Conservation (phyloP, 2,113 vertebrate species). For the Gobio gobio region DNA sequence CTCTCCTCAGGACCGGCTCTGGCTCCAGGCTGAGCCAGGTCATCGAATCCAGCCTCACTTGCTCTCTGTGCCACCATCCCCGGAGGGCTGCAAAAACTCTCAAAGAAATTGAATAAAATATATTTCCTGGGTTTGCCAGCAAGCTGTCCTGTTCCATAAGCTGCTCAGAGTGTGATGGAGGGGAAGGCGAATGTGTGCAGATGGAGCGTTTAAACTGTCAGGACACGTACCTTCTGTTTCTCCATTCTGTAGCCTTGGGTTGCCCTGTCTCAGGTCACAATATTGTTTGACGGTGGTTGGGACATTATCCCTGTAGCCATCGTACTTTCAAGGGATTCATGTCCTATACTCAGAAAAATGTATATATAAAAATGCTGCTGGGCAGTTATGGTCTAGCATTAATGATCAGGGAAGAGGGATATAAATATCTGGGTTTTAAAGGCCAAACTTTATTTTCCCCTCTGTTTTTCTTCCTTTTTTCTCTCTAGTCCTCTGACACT, state of each 20-base stretch:
- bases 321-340: background rate
- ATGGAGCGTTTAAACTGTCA: slow-evolving; percentile 30
- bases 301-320: background rate
- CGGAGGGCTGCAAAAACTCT: slow-evolving; percentile 26
- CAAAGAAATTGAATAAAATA: slow-evolving; percentile 41
- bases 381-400: background rate
- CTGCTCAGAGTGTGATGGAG: slow-evolving; percentile 15
- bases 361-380: background rate
- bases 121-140: slow-evolving; percentile 38
- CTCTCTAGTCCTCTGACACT: background rate
- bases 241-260: background rate
- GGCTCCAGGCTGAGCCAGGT: slow-evolving; percentile 20
- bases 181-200: slow-evolving; percentile 20
- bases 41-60: slow-evolving; percentile 27
- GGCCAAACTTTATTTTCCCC: background rate
- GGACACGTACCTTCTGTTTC: slow-evolving; percentile 3
- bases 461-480: background rate
- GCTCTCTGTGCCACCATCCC: slow-evolving; percentile 6
- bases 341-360: background rate
- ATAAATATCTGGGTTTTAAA: background rate
- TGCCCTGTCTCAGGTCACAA: slow-evolving; percentile 11
- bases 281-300: slow-evolving; percentile 9
- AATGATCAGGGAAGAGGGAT: background rate
- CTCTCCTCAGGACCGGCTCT: slow-evolving; percentile 6
- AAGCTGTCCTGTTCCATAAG: slow-evolving; percentile 41